Percentiles rank a stretch among this genome's conserved stretches.
Evolutionary conservation across 2,888 invertebrate species (phyloP).

Genomic region (Lypha dubia): DNA sequence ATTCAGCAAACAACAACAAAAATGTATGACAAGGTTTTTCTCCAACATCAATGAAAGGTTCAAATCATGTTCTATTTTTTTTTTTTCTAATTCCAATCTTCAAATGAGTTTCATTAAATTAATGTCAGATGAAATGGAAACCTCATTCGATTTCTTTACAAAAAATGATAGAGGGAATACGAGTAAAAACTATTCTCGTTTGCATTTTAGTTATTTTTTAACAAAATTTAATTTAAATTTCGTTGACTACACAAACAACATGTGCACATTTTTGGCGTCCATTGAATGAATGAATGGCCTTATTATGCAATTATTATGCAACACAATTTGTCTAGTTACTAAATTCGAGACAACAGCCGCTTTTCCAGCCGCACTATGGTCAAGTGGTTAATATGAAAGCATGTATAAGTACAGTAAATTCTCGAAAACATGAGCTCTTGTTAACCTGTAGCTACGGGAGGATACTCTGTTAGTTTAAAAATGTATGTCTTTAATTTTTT

Average conservation of each 20-base stretch:
- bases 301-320: conserved; percentile 65
- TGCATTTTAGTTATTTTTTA: not conserved
- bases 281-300: no score
- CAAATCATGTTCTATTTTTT: conserved; percentile 52
- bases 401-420: no score
- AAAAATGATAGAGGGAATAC: conserved; percentile 6
- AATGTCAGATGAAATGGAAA: conserved; percentile 61
- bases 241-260: conserved; percentile 55
- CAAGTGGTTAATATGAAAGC: not conserved
- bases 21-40: conserved; percentile 55
- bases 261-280: conserved; percentile 35
- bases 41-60: conserved; percentile 41
- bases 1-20: conserved; percentile 20
- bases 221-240: conserved; percentile 54
- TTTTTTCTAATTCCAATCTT: conserved; percentile 22
- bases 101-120: conserved; percentile 67
- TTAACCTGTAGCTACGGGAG: no score
- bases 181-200: conserved; percentile 14
- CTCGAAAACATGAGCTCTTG: no score
- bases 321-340: conserved; percentile 35
- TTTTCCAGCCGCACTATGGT: not conserved
- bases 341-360: conserved; percentile 2
- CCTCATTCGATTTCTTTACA: conserved; percentile 46
- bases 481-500: no score
- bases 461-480: no score